Evolutionary conservation across 2,888 invertebrate genomes (phyloP), one percentile per base, ranked within the genome.

Genomic region (Cistogaster globosa): DNA sequence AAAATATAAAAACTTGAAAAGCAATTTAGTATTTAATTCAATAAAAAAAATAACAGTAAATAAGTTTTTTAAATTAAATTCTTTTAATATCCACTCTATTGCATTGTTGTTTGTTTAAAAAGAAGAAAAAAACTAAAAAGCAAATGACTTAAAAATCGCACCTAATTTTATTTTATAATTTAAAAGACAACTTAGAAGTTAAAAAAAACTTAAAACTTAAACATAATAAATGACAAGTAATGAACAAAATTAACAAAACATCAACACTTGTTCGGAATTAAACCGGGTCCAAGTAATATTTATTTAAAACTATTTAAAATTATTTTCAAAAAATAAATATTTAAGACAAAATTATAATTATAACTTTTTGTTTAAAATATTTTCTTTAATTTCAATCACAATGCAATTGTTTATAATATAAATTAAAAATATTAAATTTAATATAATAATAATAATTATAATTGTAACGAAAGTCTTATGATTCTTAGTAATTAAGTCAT

Each of bases 401-500:
- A 72, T 60, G 84, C 57, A 87, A 65, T 84, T 62, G 57, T 65
- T 42, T n/a, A n/a, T n/a, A 79, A 62, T 48, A 63, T 9, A 63
- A 32, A 51, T 12, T 38, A 55, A 78, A 45, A 14, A 38, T 18
- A 77, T 12, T 11, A 77, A 72, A 81, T 3, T 12, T 53, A 71
- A 86, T 89, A 88, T 88, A 89, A 88, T 88, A 88, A 88, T 2
- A 32, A 32, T 88, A 89, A 89, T 88, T 87, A 89, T 85, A 88
- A 88, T 90, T 91, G 92, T 91, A 92, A 92, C 92, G 92, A 92
- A 92, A 90, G 92, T 92, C 92, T 92, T 92, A 92, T 92, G 92
- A 92, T 91, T 90, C 89, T 88, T 92, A 92, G 92, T 88, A 90
- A 89, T 89, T 91, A 91, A 90, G 90, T 89, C 81, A 72, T 38